Evolutionary conservation across 2,888 invertebrate genomes (phyloP), one percentile per base, ranked within the genome.

Genomic region (Amphipyra tragopoginis): DNA sequence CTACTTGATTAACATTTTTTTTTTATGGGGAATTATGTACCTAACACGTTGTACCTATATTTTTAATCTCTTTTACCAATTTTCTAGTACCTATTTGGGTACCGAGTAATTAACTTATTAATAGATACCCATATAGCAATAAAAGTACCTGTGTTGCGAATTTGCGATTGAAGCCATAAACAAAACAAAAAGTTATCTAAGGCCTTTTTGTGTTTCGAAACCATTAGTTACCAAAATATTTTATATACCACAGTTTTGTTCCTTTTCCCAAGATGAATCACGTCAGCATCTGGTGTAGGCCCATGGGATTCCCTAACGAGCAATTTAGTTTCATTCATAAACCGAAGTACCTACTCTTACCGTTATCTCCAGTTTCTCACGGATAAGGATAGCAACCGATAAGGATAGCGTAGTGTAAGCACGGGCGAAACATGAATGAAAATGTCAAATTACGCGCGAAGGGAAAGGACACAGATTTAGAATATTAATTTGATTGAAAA

Each of bases 361-460:
- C 82, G 88, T 88, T 90, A 90, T 90, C 88, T 85, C 13, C 53
- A 61, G 69, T 77, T 88, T 88, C 86, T 83, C 88, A 89, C 86
- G 84, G 79, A 72, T 66, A 57, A 42, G 72, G 79, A 79, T 83
- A 78, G 62, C 21, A 34, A 26, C 11, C 7, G 56, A 65, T 52
- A 61, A 51, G n/a, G 40, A 11, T 21, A 34, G 11, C 4, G 13
- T 38, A 44, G 49, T 70, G 29, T 29, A 5, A 7, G 1, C 13
- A 21, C 44, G 10, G 29, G 36, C 33, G 3, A 36, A 36, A 21
- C 38, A 48, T 64, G 45, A 66, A 72, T 76, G 42, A 14, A 75
- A 50, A 15, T 43, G 39, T 6, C 11, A 33, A 29, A 38, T 51
- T 38, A 42, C 44, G 21, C 26, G 26, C 5, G 26, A n/a, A 7